Evolutionary conservation across 1,140 invertebrate species (phyloP).

Genomic region (Xylocopa sonorina): DNA sequence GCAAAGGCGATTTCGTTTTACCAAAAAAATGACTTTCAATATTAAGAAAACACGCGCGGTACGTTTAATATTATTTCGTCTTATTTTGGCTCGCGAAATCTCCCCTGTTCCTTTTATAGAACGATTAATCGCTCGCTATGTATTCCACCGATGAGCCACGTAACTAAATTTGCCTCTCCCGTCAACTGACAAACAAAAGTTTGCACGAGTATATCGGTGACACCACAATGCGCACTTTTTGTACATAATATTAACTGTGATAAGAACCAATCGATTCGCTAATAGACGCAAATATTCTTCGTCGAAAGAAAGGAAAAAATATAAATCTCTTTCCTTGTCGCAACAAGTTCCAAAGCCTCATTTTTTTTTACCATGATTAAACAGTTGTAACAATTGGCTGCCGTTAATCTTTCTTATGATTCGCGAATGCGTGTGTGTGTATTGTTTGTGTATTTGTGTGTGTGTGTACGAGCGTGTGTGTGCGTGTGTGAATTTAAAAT

Average conservation of each 20-base stretch:
- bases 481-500: constrained; percentile 25
- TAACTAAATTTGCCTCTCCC: background rate
- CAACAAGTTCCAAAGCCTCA: background rate
- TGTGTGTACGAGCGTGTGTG: too few relatives aligned
- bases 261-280: constrained; percentile 30
- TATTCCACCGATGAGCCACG: background rate
- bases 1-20: too few relatives aligned
- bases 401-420: constrained; percentile 39
- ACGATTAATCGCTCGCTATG: too few relatives aligned
- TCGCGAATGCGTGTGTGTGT: too few relatives aligned
- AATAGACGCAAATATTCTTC: background rate
- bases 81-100: too few relatives aligned
- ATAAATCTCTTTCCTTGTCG: background rate
- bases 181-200: background rate
- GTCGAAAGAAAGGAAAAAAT: background rate
- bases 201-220: background rate
- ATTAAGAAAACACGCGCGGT: too few relatives aligned
- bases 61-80: too few relatives aligned
- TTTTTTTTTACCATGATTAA: background rate
- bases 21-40: too few relatives aligned
- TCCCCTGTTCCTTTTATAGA: too few relatives aligned
- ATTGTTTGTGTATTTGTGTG: too few relatives aligned
- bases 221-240: constrained; percentile 51
- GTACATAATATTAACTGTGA: constrained; percentile 22
- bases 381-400: constrained; percentile 40